Percentiles rank a stretch among this genome's conserved stretches.
These are phyloP conservation scores for Paragorgia papillata DNA, from an alignment of 92 coral and sea anemone species.

Conservation along the genomic window DNA sequence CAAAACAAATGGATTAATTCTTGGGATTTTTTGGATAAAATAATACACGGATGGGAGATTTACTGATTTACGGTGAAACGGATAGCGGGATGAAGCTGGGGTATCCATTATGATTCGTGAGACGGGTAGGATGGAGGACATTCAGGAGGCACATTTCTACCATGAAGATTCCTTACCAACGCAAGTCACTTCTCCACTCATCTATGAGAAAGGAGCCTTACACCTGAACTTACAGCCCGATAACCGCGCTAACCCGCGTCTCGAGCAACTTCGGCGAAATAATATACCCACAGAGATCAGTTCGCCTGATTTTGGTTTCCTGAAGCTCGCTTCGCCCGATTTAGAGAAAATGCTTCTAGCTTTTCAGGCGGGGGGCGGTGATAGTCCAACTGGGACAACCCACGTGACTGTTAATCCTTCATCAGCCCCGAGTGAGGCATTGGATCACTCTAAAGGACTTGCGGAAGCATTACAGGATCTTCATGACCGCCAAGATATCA, in stretches of 20 bases:
- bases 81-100: neutral
- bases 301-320: conserved; percentile 93
- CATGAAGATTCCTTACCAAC: conserved; percentile 92
- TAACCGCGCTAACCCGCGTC: conserved; percentile 76
- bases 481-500: conserved; percentile 83
- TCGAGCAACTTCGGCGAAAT: conserved; percentile 81
- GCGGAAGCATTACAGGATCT: conserved; percentile 97
- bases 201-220: conserved; percentile 81
- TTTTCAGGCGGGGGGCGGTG: conserved; percentile 81
- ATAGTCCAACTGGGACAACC: conserved; percentile 70
- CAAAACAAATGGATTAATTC: neutral
- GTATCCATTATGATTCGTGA: conserved; percentile 30
- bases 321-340: conserved; percentile 98
- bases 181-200: conserved; percentile 88
- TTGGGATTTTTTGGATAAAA: neutral
- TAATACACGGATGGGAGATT: too few relatives aligned
- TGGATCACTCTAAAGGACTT: conserved; percentile 84
- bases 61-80: neutral
- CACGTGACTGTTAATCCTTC: conserved; percentile 52
- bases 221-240: conserved; percentile 84
- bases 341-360: conserved; percentile 98
- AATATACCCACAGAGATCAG: conserved; percentile 84
- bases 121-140: conserved; percentile 85
- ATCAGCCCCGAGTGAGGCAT: conserved; percentile 58
- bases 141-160: conserved; percentile 88